These are phyloP conservation scores for Leptodactylus fuscus DNA, from an alignment of 2,113 vertebrate species.

Conservation along the genomic window DNA sequence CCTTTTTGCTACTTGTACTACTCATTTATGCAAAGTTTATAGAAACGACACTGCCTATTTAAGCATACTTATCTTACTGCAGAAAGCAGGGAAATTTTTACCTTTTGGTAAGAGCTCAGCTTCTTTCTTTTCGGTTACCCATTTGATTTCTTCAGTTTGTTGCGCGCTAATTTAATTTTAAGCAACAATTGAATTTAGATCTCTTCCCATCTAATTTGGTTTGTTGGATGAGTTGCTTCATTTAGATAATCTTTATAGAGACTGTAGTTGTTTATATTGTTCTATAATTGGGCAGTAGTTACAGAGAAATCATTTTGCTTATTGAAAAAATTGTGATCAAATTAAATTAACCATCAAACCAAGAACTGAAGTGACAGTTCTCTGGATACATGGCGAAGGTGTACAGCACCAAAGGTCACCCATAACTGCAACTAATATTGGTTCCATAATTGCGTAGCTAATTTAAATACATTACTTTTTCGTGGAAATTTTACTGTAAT, in stretches of 20 bases:
- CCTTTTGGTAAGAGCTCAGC: no score
- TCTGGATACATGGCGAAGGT: neutral
- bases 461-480: slow-evolving; percentile 17
- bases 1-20: no score
- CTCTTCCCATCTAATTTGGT: neutral
- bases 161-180: neutral
- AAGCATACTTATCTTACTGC: no score
- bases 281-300: neutral
- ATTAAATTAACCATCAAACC: slow-evolving; percentile 2
- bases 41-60: no score
- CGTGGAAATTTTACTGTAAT: slow-evolving; percentile 9
- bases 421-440: neutral
- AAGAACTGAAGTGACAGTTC: neutral
- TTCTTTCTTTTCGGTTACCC: neutral
- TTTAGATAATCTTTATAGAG: neutral
- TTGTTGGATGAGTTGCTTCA: neutral
- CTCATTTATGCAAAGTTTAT: no score
- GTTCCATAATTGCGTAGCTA: neutral
- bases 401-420: neutral
- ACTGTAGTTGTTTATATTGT: neutral
- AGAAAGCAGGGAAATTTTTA: no score
- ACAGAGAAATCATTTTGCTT: neutral
- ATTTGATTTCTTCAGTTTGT: neutral
- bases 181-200: slow-evolving; percentile 19
- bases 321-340: neutral